Percentiles rank a stretch among this genome's conserved stretches.
phyloP scores from a whole-genome alignment of 2,797 vertebrate species.

The Peromyscus aztecus region DNA sequence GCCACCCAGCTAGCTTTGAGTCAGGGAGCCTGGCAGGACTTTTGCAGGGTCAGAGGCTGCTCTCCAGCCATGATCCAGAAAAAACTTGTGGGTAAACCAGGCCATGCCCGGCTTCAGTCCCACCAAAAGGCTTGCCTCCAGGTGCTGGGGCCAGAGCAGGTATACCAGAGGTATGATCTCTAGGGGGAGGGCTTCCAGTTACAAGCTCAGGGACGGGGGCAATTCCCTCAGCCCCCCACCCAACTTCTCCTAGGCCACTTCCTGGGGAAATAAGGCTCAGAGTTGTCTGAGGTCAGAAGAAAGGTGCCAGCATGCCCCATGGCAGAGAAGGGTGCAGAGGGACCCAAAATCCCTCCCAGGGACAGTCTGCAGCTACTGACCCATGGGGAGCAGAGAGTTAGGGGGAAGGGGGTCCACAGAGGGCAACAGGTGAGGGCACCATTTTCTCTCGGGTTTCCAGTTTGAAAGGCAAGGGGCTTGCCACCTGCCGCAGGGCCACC shows the following conservation, averaged over 20 bases:
- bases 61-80: not conserved
- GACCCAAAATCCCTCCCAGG: not conserved
- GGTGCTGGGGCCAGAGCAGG: not conserved
- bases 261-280: constrained; percentile 79
- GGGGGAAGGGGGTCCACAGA: constrained; percentile 1
- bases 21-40: not conserved
- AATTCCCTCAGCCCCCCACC: not conserved
- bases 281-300: constrained; percentile 81
- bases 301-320: constrained; percentile 68
- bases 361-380: not conserved
- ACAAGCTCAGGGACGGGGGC: not conserved
- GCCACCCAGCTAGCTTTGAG: not conserved
- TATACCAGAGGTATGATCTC: not conserved
- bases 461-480: constrained; percentile 81
- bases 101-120: not conserved
- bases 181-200: constrained; percentile 60
- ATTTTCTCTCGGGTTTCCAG: constrained; percentile 86
- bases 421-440: constrained; percentile 76
- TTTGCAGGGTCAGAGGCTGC: not conserved
- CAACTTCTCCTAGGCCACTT: not conserved
- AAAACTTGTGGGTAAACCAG: not conserved
- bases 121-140: not conserved
- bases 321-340: constrained; percentile 71
- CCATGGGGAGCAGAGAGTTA: constrained; percentile 46
- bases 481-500: not conserved